Percentiles rank a stretch among this genome's conserved stretches.
These are phyloP conservation scores for Acanthosoma haemorrhoidale DNA, from an alignment of 2,888 invertebrate species.

Conservation along the genomic window DNA sequence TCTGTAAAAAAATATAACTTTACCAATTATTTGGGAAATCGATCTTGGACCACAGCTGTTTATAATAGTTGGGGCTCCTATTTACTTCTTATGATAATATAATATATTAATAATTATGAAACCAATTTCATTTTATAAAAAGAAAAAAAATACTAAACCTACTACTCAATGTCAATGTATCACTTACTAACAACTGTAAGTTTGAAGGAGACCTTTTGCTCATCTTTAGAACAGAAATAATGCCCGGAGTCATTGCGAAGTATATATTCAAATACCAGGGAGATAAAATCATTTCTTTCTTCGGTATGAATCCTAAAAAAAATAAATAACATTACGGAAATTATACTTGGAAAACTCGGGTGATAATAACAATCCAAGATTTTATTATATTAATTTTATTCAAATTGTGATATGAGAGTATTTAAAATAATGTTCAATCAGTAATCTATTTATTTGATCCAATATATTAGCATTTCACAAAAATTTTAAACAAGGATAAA, in stretches of 20 bases:
- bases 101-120: too few relatives aligned
- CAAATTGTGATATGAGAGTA: too few relatives aligned
- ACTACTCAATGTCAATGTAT: neutral
- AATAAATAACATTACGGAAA: neutral
- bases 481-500: neutral
- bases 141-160: neutral
- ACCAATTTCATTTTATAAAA: neutral
- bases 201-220: slow-evolving; percentile 30
- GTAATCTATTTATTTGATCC: too few relatives aligned
- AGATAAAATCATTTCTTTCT: slow-evolving; percentile 3
- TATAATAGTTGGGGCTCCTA: too few relatives aligned
- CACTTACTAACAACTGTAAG: slow-evolving; percentile 37
- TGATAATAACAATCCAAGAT: neutral
- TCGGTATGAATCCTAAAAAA: slow-evolving; percentile 34
- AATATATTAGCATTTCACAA: too few relatives aligned
- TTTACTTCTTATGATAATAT: too few relatives aligned
- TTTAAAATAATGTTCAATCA: too few relatives aligned
- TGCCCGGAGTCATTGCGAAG: slow-evolving; percentile 30
- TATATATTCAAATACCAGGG: slow-evolving; percentile 33
- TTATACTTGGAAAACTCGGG: neutral
- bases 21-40: too few relatives aligned
- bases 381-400: neutral
- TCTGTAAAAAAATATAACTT: slow-evolving; percentile 17
- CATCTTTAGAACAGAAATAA: slow-evolving; percentile 28
- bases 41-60: too few relatives aligned